Evolutionary conservation across 1,140 invertebrate species (phyloP).

Genomic region (Caenorhabditis latens): DNA sequence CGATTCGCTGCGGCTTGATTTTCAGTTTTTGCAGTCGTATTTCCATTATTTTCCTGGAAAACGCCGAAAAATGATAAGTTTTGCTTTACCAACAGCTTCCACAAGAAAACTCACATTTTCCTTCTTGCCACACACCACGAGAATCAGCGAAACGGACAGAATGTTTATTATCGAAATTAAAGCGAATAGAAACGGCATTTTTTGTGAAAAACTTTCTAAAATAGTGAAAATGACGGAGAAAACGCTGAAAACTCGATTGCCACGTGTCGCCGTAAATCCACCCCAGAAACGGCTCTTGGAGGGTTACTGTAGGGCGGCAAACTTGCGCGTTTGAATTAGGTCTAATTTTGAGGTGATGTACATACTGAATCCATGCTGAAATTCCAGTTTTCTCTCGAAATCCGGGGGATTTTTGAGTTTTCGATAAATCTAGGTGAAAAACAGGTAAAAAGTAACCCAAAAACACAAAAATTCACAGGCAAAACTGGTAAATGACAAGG

Average conservation of each 20-base stretch:
- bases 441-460: too few relatives aligned
- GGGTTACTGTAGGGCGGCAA: not conserved
- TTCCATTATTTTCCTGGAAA: slow-evolving; percentile 3
- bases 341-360: too few relatives aligned
- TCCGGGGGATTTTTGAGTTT: not conserved
- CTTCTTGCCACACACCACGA: slow-evolving; percentile 24
- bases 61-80: not conserved
- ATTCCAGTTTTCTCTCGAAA: not conserved
- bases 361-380: too few relatives aligned
- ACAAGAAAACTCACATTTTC: slow-evolving; percentile 13
- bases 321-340: not conserved
- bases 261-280: not conserved
- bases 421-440: not conserved
- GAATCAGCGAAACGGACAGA: slow-evolving; percentile 31
- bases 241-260: not conserved
- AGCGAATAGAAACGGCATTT: slow-evolving; percentile 48
- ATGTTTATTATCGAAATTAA: slow-evolving; percentile 18
- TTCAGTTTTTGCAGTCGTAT: not conserved
- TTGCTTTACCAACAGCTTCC: not conserved
- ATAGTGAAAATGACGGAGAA: not conserved
- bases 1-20: not conserved
- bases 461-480: too few relatives aligned
- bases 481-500: too few relatives aligned
- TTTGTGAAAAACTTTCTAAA: not conserved
- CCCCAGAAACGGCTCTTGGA: not conserved